Evolutionary conservation across 2,888 invertebrate species (phyloP).

Genomic region (Timema cristinae): DNA sequence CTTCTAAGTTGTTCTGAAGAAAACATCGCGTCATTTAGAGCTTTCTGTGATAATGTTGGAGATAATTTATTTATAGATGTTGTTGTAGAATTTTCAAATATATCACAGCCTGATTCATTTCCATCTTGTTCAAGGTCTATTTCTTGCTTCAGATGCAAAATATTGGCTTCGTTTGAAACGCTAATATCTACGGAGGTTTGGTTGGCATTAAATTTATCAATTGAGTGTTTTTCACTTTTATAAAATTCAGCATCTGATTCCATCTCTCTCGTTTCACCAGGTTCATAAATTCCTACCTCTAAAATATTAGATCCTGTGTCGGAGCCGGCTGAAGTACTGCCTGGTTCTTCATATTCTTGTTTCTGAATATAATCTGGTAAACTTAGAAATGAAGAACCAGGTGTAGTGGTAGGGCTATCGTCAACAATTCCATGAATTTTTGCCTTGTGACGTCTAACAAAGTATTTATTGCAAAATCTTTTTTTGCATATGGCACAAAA

Average conservation of each 20-base stretch:
- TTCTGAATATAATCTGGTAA: constrained; percentile 17
- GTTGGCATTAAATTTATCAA: too few species aligned
- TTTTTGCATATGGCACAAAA: constrained; percentile 69
- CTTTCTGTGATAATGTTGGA: too few species aligned
- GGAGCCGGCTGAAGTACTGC: constrained; percentile 25
- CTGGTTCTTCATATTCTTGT: constrained; percentile 22
- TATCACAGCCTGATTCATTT: too few species aligned
- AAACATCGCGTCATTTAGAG: neutral
- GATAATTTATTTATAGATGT: too few species aligned
- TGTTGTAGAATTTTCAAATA: too few species aligned
- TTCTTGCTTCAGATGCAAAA: too few species aligned
- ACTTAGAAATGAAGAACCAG: neutral
- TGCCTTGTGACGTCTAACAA: constrained; percentile 64
- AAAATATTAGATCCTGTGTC: constrained; percentile 14
- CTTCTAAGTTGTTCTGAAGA: constrained; percentile 59
- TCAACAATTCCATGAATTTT: constrained; percentile 58
- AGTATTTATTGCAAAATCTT: constrained; percentile 68
- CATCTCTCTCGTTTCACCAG: neutral
- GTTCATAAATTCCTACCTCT: neutral
- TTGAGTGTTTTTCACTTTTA: neutral
- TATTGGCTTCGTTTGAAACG: too few species aligned
- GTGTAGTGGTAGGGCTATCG: neutral
- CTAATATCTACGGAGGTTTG: too few species aligned
- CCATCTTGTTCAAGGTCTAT: too few species aligned
- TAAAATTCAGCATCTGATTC: neutral